Conservation (phyloP, 2,888 invertebrate genomes). For the Perdita meconis region DNA sequence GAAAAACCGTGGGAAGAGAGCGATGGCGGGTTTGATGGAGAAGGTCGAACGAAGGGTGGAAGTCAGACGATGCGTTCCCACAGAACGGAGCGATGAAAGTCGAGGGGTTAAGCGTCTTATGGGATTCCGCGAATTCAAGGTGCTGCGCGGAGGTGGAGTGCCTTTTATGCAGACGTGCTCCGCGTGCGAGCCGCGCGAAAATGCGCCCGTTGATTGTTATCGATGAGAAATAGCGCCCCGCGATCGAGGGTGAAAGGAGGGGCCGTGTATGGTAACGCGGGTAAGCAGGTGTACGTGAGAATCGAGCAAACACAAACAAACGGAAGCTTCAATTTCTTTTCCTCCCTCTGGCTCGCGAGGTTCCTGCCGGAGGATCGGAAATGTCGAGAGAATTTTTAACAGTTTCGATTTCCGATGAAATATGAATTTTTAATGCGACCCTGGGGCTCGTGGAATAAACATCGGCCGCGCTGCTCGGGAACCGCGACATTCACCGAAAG, state of each 20-base stretch:
- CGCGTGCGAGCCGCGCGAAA: slow-evolving; percentile 68
- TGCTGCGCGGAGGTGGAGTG: slow-evolving; percentile 63
- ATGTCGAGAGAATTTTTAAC: slow-evolving; percentile 43
- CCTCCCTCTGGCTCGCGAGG: not conserved
- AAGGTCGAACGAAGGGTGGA: no score
- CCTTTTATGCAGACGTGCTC: slow-evolving; percentile 72
- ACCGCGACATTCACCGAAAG: not conserved
- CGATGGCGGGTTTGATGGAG: no score
- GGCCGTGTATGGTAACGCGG: slow-evolving; percentile 48
- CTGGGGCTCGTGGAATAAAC: not conserved
- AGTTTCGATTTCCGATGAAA: slow-evolving; percentile 50
- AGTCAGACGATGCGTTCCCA: slow-evolving; percentile 44
- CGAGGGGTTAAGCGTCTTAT: slow-evolving; percentile 72
- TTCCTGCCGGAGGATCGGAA: not conserved
- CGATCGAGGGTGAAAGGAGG: slow-evolving; percentile 31
- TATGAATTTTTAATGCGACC: slow-evolving; percentile 44
- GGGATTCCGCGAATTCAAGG: slow-evolving; percentile 62
- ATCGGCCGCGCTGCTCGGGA: not conserved
- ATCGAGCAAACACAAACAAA: slow-evolving; percentile 26
- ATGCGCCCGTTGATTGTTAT: slow-evolving; percentile 76
- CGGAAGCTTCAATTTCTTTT: slow-evolving; percentile 11
- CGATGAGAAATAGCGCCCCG: slow-evolving; percentile 73
- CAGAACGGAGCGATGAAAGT: slow-evolving; percentile 73
- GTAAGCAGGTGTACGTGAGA: slow-evolving; percentile 49
- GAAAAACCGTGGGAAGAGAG: slow-evolving; percentile 24